Percentiles rank a stretch among this genome's conserved stretches.
phyloP scores from a whole-genome alignment of 2,113 vertebrate genomes.

The Cololabis saira region DNA sequence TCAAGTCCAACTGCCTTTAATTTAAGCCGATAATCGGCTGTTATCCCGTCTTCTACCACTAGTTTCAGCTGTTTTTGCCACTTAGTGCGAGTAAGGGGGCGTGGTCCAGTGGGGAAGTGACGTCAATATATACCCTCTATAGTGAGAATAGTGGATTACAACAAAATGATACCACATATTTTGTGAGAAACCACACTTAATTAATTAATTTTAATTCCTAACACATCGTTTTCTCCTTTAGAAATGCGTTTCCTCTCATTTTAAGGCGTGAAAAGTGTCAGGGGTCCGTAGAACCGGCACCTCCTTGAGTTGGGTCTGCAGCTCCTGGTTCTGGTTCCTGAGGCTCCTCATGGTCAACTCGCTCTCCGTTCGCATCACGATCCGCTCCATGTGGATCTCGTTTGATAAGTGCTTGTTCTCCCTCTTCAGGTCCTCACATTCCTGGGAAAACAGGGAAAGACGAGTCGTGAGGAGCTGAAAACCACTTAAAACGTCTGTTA shows the following conservation, averaged over 20 bases:
- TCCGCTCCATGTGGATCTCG: slow-evolving; percentile 84
- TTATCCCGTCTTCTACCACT: too few species aligned
- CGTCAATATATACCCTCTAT: too few species aligned
- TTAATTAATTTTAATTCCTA: too few species aligned
- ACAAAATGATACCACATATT: too few species aligned
- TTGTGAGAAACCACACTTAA: too few species aligned
- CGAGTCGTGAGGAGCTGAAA: neutral
- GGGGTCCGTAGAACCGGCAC: slow-evolving; percentile 42
- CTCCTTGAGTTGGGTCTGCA: slow-evolving; percentile 82
- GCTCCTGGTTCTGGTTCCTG: slow-evolving; percentile 82
- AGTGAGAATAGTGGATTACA: too few species aligned
- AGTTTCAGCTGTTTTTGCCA: too few species aligned
- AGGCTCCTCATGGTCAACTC: slow-evolving; percentile 85
- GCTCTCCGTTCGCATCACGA: slow-evolving; percentile 82
- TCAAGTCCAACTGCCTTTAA: too few species aligned
- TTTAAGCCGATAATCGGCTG: too few species aligned
- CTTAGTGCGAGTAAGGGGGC: too few species aligned
- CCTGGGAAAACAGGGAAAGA: slow-evolving; percentile 56
- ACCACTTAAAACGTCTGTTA: neutral
- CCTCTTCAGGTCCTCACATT: slow-evolving; percentile 84
- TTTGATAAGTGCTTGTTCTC: slow-evolving; percentile 83
- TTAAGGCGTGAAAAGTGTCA: neutral
- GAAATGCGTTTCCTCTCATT: neutral
- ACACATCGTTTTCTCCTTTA: too few species aligned
- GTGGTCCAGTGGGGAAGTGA: too few species aligned